phyloP scores from a whole-genome alignment of 2,113 vertebrate genomes.

The Oncorhynchus mykiss region DNA sequence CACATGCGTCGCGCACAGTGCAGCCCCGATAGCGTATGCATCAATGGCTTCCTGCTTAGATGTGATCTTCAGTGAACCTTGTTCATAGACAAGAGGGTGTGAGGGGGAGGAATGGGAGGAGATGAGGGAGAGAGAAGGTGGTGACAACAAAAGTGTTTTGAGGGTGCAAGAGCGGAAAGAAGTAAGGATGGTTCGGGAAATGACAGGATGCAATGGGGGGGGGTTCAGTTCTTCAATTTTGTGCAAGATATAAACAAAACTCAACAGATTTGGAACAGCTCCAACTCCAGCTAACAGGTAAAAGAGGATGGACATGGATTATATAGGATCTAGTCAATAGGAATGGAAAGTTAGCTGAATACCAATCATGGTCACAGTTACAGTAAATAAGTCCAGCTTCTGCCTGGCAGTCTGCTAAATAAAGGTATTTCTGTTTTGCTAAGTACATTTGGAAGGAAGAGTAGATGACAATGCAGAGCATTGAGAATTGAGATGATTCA shows the following conservation, averaged over 20 bases:
- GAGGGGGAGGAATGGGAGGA: slow-evolving; percentile 26
- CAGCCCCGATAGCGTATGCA: slow-evolving; percentile 24
- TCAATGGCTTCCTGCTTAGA: background rate
- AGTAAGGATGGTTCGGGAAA: background rate
- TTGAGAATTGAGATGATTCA: background rate
- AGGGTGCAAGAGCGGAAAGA: background rate
- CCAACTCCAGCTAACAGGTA: no score
- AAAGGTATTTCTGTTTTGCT: background rate
- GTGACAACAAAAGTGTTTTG: slow-evolving; percentile 10
- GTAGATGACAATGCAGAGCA: slow-evolving; percentile 8
- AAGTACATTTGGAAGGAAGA: background rate
- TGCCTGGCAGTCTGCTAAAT: slow-evolving; percentile 1
- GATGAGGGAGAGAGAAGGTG: slow-evolving; percentile 23
- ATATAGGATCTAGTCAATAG: background rate
- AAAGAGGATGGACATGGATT: no score
- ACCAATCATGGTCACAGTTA: background rate
- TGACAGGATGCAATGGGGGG: background rate
- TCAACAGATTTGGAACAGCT: no score
- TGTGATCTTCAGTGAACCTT: slow-evolving; percentile 20
- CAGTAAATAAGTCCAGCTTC: background rate
- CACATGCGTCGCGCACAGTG: slow-evolving; percentile 47
- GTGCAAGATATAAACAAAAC: background rate
- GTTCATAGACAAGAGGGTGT: slow-evolving; percentile 30
- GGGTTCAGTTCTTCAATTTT: background rate
- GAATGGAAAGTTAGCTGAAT: background rate